Percentiles rank a stretch among this genome's conserved stretches.
Evolutionary conservation across 2,888 invertebrate species (phyloP).

Genomic region (Hyposoter dolosus): DNA sequence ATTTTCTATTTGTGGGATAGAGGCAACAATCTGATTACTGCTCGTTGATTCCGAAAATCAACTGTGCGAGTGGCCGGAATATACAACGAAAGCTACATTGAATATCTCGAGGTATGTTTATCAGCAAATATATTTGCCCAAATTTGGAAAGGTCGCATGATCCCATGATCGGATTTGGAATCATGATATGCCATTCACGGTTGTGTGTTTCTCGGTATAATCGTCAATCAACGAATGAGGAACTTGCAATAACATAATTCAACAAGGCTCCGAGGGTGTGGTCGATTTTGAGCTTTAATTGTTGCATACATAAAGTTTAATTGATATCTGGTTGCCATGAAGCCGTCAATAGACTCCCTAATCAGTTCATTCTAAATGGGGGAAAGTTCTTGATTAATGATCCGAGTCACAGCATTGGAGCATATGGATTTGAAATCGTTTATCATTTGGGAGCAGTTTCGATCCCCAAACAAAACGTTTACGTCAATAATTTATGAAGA

Average conservation of each 20-base stretch:
- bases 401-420: background rate
- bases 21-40: conserved; percentile 66
- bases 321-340: conserved; percentile 8
- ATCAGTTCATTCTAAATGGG: background rate
- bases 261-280: background rate
- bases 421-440: background rate
- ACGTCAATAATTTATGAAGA: background rate
- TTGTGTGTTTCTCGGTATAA: conserved; percentile 35
- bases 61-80: conserved; percentile 70
- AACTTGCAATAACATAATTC: conserved; percentile 48
- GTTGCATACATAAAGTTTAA: conserved; percentile 34
- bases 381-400: background rate
- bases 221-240: conserved; percentile 52
- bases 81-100: conserved; percentile 43
- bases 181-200: conserved; percentile 23
- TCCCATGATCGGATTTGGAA: background rate
- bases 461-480: background rate
- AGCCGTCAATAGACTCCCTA: background rate
- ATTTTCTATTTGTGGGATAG: conserved; percentile 14
- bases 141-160: conserved; percentile 35
- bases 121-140: background rate
- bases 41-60: conserved; percentile 76
- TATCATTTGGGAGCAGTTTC: background rate
- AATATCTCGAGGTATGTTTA: conserved; percentile 18
- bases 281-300: conserved; percentile 39